Base-by-base conservation (phyloP, 2,888 invertebrate species). In the Odontomyia ornata region DNA sequence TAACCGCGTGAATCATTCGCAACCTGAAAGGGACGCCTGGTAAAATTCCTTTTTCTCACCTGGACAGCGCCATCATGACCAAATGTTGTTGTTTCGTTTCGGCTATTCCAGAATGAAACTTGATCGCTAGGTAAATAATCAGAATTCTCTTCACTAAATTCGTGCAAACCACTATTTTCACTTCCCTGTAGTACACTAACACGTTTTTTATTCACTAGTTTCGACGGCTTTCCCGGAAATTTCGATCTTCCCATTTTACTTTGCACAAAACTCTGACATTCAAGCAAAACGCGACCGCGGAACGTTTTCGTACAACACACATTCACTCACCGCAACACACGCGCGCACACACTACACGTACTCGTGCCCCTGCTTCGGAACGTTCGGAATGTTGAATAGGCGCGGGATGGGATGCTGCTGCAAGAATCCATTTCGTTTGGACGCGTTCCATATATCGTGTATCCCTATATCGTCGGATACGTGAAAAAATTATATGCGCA, bases 211-310 rank as follows among this genome's bases (percentile, higher is more conserved):
- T 93, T 93, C 86, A 93, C 92, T 89, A 93, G 92, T 90, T 94
- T 95, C 83, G 93, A 91, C 87, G 94, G 94, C 90, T 94, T 94
- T 85, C 95, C 94, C 86, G 95, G 94, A 91, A 94, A 94, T 83
- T 87, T 87, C 78, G 87, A 87, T 81, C 84, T 86, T 83, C 86
- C 86, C 86, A 86, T 86, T 69, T 72, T 80, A 72, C 62, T 75
- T 75, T 52, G 25, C 64, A 64, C 25, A 69, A 69, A 60, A 60
- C 60, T 60, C 60, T 65, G 65, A 65, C 36, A 47, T 69, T 47
- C 69, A 25, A 25, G 46, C 25, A 69, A 69, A 69, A 64, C 47
- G 69, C 69, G 46, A 46, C 69, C 30, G 47, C 69, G 69, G 69
- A 47, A 25, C 69, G 47, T 69, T 25, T 69, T 69, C 47, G 21